A percentile compares a stretch with the other conserved stretches of the same genome.
phyloP scores from a whole-genome alignment of 2,797 vertebrate genomes.

The Bucorvus abyssinicus region DNA sequence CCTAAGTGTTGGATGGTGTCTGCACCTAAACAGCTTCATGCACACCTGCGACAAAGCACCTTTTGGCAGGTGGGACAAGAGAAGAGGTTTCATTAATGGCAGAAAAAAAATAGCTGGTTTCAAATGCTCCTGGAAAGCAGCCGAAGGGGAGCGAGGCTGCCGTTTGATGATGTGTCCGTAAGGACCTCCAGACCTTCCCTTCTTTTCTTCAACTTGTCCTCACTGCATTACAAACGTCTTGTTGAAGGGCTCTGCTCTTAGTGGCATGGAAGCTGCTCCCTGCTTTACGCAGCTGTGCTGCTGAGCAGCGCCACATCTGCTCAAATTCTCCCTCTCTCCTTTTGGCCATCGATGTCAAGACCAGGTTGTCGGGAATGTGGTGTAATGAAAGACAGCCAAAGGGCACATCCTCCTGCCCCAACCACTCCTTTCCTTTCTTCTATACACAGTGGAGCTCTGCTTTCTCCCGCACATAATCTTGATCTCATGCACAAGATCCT shows the following conservation, averaged over 20 bases:
- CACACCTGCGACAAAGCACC: accelerated
- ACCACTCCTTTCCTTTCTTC: neutral
- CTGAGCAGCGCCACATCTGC: neutral
- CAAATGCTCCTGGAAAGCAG: neutral
- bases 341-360: neutral
- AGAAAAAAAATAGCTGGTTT: neutral
- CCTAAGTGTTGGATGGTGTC: neutral
- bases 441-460: neutral
- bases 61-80: neutral
- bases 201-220: neutral
- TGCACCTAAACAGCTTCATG: accelerated
- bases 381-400: neutral
- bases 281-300: neutral
- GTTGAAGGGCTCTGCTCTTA: neutral
- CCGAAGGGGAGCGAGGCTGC: neutral
- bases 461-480: neutral
- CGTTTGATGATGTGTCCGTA: neutral
- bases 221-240: neutral
- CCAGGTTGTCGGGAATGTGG: neutral
- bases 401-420: neutral
- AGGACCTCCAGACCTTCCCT: neutral
- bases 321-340: neutral
- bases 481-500: neutral
- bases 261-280: neutral
- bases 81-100: neutral